These are phyloP conservation scores for Rotaria socialis DNA, from an alignment of 2,888 invertebrate genomes.

Conservation along the genomic window DNA sequence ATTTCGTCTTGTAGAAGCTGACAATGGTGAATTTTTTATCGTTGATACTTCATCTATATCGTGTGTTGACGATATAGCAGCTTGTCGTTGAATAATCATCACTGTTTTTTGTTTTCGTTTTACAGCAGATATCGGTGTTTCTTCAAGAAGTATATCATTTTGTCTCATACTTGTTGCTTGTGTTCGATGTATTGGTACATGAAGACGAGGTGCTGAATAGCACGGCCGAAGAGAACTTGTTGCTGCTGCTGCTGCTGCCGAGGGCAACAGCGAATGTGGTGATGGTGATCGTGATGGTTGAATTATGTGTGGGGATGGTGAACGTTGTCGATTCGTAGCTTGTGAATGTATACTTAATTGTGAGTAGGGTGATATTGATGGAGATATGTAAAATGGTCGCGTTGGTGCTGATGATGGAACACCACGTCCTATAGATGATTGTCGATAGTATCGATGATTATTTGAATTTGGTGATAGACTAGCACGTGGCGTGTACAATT, in stretches of 20 bases:
- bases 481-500: slow-evolving; percentile 18
- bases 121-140: not conserved
- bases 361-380: slow-evolving; percentile 20
- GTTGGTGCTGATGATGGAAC: not conserved
- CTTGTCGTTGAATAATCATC: not conserved
- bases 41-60: not conserved
- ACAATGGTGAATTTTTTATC: not conserved
- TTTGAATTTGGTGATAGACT: not conserved
- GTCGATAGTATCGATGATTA: not conserved
- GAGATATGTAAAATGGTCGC: slow-evolving; percentile 23
- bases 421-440: not conserved
- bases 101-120: not conserved
- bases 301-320: not conserved
- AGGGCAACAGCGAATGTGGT: not conserved
- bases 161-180: not conserved
- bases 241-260: not conserved
- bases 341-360: slow-evolving; percentile 34
- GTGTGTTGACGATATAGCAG: not conserved
- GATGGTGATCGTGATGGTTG: not conserved
- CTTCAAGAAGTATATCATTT: not conserved
- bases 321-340: not conserved
- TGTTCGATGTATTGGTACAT: not conserved
- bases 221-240: not conserved
- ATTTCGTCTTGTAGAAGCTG: not conserved
- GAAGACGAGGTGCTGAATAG: slow-evolving; percentile 29